Evolutionary conservation across 2,797 vertebrate species (phyloP), one percentile per base, ranked within the genome.

Genomic region (Lerista edwardsae): DNA sequence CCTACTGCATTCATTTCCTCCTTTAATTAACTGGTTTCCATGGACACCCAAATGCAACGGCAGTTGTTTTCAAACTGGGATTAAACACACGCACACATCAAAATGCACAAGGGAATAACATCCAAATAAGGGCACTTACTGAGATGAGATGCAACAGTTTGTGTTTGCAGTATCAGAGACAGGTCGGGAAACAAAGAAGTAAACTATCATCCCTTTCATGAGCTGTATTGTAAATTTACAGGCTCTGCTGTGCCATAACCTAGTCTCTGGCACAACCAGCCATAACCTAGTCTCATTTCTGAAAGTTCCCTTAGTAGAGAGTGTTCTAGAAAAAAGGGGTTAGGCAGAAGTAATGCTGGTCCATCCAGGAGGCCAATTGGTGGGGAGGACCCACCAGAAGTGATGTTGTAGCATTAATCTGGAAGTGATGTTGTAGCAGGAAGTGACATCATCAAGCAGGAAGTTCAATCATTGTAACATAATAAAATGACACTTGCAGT

Each of bases 211-310:
- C 86, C 85, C 78, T 79, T 92, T 90, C 39, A 88, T 79, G 62
- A 64, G 74, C 47, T 62, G 64, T 3, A 17, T 61, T 36, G 83
- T 82, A 82, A 71, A 55, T 84, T 36, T 55, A 57, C n/a, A 67
- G 23, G 2, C 21, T 65, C 34, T 68, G 51, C 65, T 69, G 57
- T 29, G n/a, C 19, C 34, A 21, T n/a, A 51, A 51, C 47, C 47
- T 44, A 51, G 7, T 9, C n/a, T n/a, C n/a, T n/a, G n/a, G n/a
- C n/a, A n/a, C n/a, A n/a, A n/a, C n/a, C 69, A 41, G 12, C n/a
- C 11, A n/a, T 23, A 36, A 95, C 89, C 90, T 93, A 92, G 91
- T 95, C 34, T 59, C 39, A 25, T 57, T 57, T 68, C 71, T 9
- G 51, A 59, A 27, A 84, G 69, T 6, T 41, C 25, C 59, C 27